Conservation (phyloP, 2,797 vertebrate species). For the Poecilia velifera region DNA sequence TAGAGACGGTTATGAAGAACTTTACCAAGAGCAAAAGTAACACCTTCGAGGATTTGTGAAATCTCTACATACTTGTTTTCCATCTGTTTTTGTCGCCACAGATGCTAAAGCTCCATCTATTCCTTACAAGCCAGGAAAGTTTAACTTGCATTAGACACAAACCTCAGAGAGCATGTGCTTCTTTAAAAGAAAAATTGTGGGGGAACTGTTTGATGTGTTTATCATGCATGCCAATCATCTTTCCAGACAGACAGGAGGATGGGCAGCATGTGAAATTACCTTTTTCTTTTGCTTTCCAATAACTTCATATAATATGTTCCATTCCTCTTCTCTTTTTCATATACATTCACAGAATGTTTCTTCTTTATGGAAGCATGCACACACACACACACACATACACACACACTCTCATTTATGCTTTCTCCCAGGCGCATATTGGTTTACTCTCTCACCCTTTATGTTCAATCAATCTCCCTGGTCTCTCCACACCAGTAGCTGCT, state of each 20-base stretch:
- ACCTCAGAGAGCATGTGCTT: slow-evolving; percentile 7
- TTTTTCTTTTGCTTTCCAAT: slow-evolving; percentile 67
- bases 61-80: neutral
- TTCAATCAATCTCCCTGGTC: slow-evolving; percentile 57
- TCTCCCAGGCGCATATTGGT: slow-evolving; percentile 51
- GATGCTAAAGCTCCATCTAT: neutral
- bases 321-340: slow-evolving; percentile 49
- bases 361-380: slow-evolving; percentile 12
- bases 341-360: slow-evolving; percentile 35
- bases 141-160: slow-evolving; percentile 18
- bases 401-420: slow-evolving; percentile 43
- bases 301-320: slow-evolving; percentile 68
- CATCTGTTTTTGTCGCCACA: slow-evolving; percentile 12
- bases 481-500: slow-evolving; percentile 46
- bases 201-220: slow-evolving; percentile 41
- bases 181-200: slow-evolving; percentile 2
- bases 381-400: slow-evolving; percentile 13
- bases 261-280: slow-evolving; percentile 63
- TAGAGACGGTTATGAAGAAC: neutral
- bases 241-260: slow-evolving; percentile 64
- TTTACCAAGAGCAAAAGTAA: slow-evolving; percentile 2
- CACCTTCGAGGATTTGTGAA: slow-evolving; percentile 4
- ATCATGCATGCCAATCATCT: slow-evolving; percentile 60
- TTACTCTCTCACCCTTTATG: slow-evolving; percentile 60
- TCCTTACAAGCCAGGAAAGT: neutral